A percentile compares a stretch with the other conserved stretches of the same genome.
Conservation (phyloP, 2,113 vertebrate species). For the Clupea harengus region DNA sequence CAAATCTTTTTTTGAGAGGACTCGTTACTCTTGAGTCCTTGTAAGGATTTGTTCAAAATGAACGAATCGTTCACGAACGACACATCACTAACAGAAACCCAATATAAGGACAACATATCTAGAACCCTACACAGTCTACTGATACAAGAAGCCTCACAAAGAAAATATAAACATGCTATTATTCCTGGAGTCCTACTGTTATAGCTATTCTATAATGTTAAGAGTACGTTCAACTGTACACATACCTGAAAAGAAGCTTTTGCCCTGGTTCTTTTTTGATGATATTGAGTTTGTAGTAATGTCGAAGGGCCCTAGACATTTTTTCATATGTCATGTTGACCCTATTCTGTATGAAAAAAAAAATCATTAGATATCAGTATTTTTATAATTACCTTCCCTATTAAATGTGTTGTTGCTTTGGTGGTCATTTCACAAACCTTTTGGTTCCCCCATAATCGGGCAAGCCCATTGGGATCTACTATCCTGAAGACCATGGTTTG, state of each 20-base stretch:
- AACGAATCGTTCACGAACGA: no score
- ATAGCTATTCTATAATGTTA: background rate
- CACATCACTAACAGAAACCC: no score
- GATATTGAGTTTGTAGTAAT: constrained; percentile 95
- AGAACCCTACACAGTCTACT: no score
- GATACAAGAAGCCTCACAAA: no score
- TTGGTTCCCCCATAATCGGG: constrained; percentile 91
- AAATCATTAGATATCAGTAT: background rate
- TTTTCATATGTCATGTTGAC: constrained; percentile 94
- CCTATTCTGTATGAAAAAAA: constrained; percentile 72
- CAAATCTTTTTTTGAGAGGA: no score
- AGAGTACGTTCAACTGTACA: background rate
- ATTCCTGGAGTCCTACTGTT: background rate
- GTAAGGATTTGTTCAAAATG: no score
- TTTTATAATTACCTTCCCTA: background rate
- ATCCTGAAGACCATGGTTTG: constrained; percentile 79
- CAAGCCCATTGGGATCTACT: constrained; percentile 83
- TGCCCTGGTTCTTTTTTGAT: constrained; percentile 89
- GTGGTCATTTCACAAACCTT: constrained; percentile 71
- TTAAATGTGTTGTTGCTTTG: background rate
- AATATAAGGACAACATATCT: background rate
- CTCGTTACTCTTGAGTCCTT: no score
- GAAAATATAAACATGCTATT: no score
- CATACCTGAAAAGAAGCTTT: constrained; percentile 87
- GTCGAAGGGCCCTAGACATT: constrained; percentile 87